A percentile compares a stretch with the other conserved stretches of the same genome.
These are phyloP conservation scores for Vanacampus margaritifer DNA, from an alignment of 2,113 vertebrate species.

Conservation along the genomic window DNA sequence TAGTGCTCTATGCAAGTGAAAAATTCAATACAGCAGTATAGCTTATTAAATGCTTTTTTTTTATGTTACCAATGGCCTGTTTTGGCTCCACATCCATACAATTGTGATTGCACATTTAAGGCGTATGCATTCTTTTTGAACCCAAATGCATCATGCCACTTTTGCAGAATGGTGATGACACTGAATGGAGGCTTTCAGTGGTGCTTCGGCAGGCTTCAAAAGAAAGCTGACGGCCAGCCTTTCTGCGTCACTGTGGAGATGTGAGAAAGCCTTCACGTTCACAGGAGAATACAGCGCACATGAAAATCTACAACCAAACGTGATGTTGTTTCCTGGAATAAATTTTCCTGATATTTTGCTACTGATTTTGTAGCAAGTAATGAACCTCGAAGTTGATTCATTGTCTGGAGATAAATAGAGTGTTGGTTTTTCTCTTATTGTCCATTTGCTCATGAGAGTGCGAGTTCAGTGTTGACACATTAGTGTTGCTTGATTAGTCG, in stretches of 20 bases:
- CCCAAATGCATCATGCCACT: conserved; percentile 34
- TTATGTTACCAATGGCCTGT: not conserved
- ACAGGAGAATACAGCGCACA: not conserved
- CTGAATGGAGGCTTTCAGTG: conserved; percentile 36
- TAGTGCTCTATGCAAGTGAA: not conserved
- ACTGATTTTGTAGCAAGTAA: conserved; percentile 5
- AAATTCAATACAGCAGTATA: not conserved
- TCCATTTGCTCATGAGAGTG: conserved; percentile 39
- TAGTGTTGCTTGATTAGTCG: conserved; percentile 68
- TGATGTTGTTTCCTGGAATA: not conserved
- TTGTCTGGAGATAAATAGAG: conserved; percentile 34
- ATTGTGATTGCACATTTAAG: conserved; percentile 20
- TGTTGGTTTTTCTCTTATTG: conserved; percentile 62
- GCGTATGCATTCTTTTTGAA: conserved; percentile 28
- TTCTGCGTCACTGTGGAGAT: conserved; percentile 31
- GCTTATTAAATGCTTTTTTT: not conserved
- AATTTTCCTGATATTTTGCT: conserved; percentile 7
- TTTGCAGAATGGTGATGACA: conserved; percentile 49
- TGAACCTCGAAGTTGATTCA: conserved; percentile 33
- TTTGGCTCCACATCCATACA: not conserved
- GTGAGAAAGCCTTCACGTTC: conserved; percentile 32
- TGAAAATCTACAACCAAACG: not conserved
- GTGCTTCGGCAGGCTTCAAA: conserved; percentile 57
- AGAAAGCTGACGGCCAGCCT: conserved; percentile 39
- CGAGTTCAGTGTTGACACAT: conserved; percentile 68